Evolutionary conservation across 2,888 invertebrate genomes (phyloP).

Genomic region (Dastarcus helophoroides): DNA sequence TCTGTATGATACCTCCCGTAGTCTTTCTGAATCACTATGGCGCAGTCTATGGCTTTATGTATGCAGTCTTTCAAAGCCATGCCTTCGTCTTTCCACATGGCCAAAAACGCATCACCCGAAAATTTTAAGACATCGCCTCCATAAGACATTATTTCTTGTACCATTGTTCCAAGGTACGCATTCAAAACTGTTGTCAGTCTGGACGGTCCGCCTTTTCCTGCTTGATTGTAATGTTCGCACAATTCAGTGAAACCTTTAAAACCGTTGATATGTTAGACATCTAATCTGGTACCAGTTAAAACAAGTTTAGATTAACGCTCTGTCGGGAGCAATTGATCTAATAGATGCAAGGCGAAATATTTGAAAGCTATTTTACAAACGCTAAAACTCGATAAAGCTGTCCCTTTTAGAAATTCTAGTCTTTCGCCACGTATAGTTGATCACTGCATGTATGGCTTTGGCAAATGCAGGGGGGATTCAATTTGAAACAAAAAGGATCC

Average conservation of each 20-base stretch:
- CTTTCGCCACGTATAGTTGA: no score
- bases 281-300: no score
- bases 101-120: constrained; percentile 55
- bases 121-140: constrained; percentile 58
- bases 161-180: constrained; percentile 59
- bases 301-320: no score
- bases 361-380: no score
- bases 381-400: no score
- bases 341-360: no score
- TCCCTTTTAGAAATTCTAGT: no score
- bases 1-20: constrained; percentile 52
- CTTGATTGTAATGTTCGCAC: constrained; percentile 53
- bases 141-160: constrained; percentile 54
- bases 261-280: no score
- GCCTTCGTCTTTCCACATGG: constrained; percentile 46
- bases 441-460: no score
- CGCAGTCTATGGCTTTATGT: constrained; percentile 54
- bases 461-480: no score
- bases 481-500: no score
- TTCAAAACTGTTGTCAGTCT: constrained; percentile 57
- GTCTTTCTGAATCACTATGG: constrained; percentile 53
- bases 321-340: no score
- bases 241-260: constrained; percentile 50
- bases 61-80: constrained; percentile 48
- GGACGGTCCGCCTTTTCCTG: constrained; percentile 56